Evolutionary conservation across 2,888 invertebrate species (phyloP).

Genomic region (Leptura quadrifasciata): DNA sequence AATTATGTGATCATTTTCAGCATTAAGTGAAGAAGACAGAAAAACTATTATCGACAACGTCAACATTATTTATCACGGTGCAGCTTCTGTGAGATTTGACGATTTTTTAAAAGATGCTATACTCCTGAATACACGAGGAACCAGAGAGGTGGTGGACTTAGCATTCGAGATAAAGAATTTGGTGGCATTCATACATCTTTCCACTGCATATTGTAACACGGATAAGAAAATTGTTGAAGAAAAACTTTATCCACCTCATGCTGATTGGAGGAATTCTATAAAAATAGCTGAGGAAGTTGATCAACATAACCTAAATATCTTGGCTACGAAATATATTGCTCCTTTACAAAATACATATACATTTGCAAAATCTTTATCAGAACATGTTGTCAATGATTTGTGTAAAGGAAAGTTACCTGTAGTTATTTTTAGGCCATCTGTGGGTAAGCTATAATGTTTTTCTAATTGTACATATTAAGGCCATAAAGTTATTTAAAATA

Average conservation of each 20-base stretch:
- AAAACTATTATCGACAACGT: constrained; percentile 77
- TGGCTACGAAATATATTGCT: constrained; percentile 79
- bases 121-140: constrained; percentile 80
- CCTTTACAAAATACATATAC: constrained; percentile 93
- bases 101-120: constrained; percentile 83
- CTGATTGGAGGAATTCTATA: constrained; percentile 82
- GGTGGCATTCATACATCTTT: constrained; percentile 84
- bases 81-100: constrained; percentile 90
- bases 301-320: constrained; percentile 75
- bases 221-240: constrained; percentile 84
- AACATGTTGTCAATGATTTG: constrained; percentile 83
- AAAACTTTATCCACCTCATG: constrained; percentile 81
- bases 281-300: constrained; percentile 80
- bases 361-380: constrained; percentile 91
- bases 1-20: constrained; percentile 65
- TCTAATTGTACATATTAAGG: too few relatives aligned
- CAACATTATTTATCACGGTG: constrained; percentile 85
- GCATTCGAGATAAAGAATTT: constrained; percentile 76
- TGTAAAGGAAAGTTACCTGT: constrained; percentile 80
- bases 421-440: constrained; percentile 90
- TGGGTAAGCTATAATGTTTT: constrained; percentile 77
- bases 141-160: constrained; percentile 79
- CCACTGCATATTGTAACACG: constrained; percentile 91
- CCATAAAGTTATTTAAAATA: too few relatives aligned
- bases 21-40: constrained; percentile 75